phyloP scores from a whole-genome alignment of 1,140 invertebrate genomes.

The Caenorhabditis inopinata region DNA sequence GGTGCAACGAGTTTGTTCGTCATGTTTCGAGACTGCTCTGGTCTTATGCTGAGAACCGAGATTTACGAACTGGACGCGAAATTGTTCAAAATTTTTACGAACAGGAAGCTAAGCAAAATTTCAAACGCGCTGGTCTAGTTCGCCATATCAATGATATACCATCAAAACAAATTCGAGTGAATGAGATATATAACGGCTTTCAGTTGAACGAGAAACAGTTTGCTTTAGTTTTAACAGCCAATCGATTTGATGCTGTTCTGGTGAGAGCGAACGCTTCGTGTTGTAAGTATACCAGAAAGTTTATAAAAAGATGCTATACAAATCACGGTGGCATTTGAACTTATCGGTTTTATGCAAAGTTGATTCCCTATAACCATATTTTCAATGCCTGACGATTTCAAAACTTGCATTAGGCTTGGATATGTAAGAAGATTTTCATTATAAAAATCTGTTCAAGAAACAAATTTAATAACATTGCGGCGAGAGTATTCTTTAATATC shows the following conservation, averaged over 20 bases:
- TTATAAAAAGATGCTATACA: too few species aligned
- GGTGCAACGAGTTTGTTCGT: slow-evolving; percentile 34
- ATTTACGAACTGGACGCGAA: background rate
- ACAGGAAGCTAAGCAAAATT: background rate
- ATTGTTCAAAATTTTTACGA: background rate
- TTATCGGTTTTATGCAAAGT: too few species aligned
- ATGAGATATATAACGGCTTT: background rate
- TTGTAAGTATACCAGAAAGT: too few species aligned
- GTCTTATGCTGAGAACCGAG: background rate
- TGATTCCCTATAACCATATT: too few species aligned
- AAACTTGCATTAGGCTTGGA: too few species aligned
- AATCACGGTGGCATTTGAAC: too few species aligned
- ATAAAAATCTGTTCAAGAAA: too few species aligned
- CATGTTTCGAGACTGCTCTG: background rate
- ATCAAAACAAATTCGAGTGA: background rate
- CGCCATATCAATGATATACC: background rate
- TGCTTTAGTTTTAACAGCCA: background rate
- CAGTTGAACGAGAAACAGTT: background rate
- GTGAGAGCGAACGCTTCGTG: background rate
- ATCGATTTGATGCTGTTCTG: background rate
- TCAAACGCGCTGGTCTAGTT: background rate
- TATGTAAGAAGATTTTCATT: too few species aligned
- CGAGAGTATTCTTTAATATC: too few species aligned
- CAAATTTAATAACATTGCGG: too few species aligned
- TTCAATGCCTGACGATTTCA: too few species aligned